Conservation (phyloP, 2,797 vertebrate species). For the Martes flavigula region DNA sequence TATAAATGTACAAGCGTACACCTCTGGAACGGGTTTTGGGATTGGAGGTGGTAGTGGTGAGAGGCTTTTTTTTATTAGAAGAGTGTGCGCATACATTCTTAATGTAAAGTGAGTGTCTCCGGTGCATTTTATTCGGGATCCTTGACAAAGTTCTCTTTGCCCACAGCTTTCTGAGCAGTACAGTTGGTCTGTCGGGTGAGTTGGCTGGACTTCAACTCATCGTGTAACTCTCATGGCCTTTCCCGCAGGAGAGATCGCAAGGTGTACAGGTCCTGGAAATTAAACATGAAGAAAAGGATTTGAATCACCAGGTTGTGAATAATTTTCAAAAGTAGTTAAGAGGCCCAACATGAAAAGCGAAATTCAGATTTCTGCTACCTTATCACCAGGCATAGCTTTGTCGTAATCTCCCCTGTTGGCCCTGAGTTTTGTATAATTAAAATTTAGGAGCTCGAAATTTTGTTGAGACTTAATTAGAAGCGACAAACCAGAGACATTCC, state of each 20-base stretch:
- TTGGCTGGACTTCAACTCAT: not conserved
- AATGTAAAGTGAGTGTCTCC: not conserved
- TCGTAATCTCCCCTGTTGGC: constrained; percentile 66
- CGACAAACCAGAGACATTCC: constrained; percentile 91
- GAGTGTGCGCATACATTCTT: not conserved
- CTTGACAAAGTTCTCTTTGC: not conserved
- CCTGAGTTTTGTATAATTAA: constrained; percentile 81
- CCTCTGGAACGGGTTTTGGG: not conserved
- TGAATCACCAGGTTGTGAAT: constrained; percentile 24
- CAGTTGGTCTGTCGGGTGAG: not conserved
- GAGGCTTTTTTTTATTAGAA: not conserved
- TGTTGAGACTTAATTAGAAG: constrained; percentile 86
- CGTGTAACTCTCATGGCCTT: not conserved
- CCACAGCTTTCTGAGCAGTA: not conserved
- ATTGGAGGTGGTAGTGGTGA: not conserved
- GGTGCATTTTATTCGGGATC: not conserved
- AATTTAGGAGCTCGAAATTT: constrained; percentile 81
- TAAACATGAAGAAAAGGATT: constrained; percentile 41
- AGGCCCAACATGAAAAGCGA: constrained; percentile 68
- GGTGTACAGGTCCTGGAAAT: not conserved
- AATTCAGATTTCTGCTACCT: constrained; percentile 68
- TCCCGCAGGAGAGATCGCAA: not conserved
- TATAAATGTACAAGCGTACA: no score
- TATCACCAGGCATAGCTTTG: constrained; percentile 33
- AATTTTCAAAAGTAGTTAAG: constrained; percentile 53